Conservation (phyloP, 2,888 invertebrate species). For the Neuroscelio doddi region DNA sequence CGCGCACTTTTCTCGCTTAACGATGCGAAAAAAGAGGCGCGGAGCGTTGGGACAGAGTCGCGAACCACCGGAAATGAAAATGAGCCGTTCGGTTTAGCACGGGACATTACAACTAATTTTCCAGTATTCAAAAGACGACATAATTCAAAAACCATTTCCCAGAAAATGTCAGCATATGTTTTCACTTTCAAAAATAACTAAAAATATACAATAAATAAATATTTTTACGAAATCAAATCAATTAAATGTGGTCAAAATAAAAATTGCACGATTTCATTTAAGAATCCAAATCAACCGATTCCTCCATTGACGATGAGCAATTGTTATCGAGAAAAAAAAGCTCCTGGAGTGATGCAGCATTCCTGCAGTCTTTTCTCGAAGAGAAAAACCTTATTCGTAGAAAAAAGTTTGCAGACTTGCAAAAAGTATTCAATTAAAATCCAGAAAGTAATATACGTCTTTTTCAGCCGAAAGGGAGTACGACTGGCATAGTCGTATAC, state of each 20-base stretch:
- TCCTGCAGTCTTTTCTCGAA: too few species aligned
- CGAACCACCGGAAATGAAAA: slow-evolving; percentile 40
- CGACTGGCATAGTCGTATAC: slow-evolving; percentile 13
- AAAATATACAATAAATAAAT: too few species aligned
- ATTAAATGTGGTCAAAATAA: background rate
- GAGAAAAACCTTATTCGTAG: too few species aligned
- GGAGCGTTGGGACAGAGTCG: slow-evolving; percentile 34
- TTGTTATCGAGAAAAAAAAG: too few species aligned
- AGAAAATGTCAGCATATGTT: too few species aligned
- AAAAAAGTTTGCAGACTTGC: background rate
- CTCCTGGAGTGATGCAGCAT: too few species aligned
- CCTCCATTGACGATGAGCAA: too few species aligned
- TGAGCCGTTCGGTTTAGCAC: slow-evolving; percentile 34
- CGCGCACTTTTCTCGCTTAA: slow-evolving; percentile 44
- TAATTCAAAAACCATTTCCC: too few species aligned
- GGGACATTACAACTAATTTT: slow-evolving; percentile 33
- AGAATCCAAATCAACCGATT: too few species aligned
- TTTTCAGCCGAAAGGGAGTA: slow-evolving; percentile 16
- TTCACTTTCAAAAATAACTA: too few species aligned
- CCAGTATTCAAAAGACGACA: slow-evolving; percentile 18
- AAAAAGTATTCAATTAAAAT: slow-evolving; percentile 11
- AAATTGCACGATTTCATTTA: too few species aligned
- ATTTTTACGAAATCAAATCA: background rate
- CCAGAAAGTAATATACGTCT: slow-evolving; percentile 26
- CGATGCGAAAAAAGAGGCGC: slow-evolving; percentile 46